Percentiles rank a stretch among this genome's conserved stretches.
phyloP scores from a whole-genome alignment of 2,797 vertebrate species.

The Gobio occitaniae region DNA sequence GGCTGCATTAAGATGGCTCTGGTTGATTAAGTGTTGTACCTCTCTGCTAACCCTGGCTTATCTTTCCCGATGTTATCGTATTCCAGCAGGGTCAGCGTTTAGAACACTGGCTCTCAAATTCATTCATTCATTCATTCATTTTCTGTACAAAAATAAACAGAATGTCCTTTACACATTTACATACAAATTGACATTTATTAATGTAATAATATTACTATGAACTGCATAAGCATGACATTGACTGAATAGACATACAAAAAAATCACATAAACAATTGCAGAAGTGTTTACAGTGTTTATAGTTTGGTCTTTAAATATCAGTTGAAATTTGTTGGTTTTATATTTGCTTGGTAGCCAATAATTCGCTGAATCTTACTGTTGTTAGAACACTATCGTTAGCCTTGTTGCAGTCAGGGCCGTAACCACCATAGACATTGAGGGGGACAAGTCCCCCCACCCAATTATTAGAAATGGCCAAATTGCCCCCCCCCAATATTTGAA shows the following conservation, averaged over 20 bases:
- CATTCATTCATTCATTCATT: background rate
- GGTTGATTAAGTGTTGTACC: background rate
- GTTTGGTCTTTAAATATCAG: background rate
- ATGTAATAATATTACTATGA: background rate
- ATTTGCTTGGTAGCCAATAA: background rate
- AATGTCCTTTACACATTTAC: background rate
- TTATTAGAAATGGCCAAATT: no score
- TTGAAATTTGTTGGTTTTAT: background rate
- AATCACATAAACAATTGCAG: background rate
- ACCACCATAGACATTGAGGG: no score
- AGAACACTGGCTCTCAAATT: background rate
- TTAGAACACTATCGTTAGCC: background rate
- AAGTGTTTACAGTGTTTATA: background rate
- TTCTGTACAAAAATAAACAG: background rate
- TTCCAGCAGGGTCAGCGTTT: background rate
- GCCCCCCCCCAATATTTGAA: no score
- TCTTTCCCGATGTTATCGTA: conserved; percentile 32
- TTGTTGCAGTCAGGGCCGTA: background rate
- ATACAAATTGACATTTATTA: background rate
- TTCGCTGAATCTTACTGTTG: background rate
- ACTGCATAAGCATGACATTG: background rate
- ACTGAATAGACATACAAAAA: background rate
- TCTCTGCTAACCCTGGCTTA: background rate
- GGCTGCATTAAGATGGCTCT: background rate
- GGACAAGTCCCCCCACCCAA: no score